Evolutionary conservation across 2,888 invertebrate genomes (phyloP).

Genomic region (Macaria liturata): DNA sequence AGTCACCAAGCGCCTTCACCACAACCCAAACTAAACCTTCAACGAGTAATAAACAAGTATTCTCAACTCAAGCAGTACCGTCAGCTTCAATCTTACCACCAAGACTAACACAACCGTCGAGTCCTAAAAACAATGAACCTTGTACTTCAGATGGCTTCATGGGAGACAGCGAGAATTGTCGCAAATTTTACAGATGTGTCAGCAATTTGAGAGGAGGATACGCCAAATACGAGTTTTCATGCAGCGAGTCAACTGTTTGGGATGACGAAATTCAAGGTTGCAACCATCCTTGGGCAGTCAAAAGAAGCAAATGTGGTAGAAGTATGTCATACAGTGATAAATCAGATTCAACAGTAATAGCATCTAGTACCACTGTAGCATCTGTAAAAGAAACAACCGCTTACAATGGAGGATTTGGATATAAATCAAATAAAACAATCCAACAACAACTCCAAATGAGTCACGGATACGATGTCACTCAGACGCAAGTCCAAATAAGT

Average conservation of each 20-base stretch:
- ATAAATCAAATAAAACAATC: constrained; percentile 32
- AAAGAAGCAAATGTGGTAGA: constrained; percentile 63
- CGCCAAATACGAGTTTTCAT: constrained; percentile 88
- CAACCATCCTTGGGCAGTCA: constrained; percentile 87
- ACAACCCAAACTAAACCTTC: not conserved
- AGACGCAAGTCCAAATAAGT: constrained; percentile 56
- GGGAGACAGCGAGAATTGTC: constrained; percentile 88
- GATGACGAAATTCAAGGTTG: constrained; percentile 88
- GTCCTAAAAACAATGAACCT: constrained; percentile 40
- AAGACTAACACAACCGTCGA: constrained; percentile 22
- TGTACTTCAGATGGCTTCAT: constrained; percentile 89
- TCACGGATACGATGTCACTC: constrained; percentile 49
- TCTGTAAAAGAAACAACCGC: constrained; percentile 21
- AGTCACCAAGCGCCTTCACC: constrained; percentile 10
- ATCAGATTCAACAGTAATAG: constrained; percentile 11
- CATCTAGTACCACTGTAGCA: constrained; percentile 11
- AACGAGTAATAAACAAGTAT: constrained; percentile 28
- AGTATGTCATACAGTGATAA: constrained; percentile 35
- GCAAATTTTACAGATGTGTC: constrained; percentile 91
- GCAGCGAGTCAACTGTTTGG: constrained; percentile 91
- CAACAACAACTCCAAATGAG: constrained; percentile 54
- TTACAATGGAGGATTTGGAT: constrained; percentile 14
- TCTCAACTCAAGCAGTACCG: constrained; percentile 11
- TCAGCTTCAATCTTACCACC: constrained; percentile 21
- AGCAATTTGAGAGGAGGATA: constrained; percentile 84